Conservation (phyloP, 2,888 invertebrate species). For the Diploptera punctata region DNA sequence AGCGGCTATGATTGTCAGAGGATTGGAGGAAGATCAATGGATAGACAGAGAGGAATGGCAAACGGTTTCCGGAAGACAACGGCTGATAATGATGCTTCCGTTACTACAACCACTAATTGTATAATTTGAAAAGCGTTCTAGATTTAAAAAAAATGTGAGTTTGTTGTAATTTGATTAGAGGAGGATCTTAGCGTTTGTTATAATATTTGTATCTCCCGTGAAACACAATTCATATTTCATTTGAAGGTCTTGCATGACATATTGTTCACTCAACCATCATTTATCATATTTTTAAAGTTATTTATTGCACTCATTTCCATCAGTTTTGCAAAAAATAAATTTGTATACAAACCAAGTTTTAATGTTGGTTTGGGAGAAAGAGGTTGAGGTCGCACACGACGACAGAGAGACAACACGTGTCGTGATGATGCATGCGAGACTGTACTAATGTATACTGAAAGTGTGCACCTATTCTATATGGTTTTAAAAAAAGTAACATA, state of each 20-base stretch:
- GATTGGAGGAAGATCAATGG: too few species aligned
- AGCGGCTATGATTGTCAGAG: too few species aligned
- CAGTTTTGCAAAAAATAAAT: neutral
- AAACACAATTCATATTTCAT: neutral
- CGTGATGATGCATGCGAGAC: neutral
- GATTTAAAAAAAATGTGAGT: too few species aligned
- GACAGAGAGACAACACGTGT: neutral
- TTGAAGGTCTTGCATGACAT: neutral
- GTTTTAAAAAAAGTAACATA: too few species aligned
- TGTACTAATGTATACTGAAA: neutral
- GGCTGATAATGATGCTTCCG: too few species aligned
- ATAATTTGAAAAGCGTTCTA: too few species aligned
- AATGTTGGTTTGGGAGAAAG: slow-evolving; percentile 3
- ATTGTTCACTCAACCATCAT: neutral
- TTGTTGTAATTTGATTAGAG: too few species aligned
- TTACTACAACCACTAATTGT: too few species aligned
- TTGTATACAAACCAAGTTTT: neutral
- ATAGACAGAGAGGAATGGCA: too few species aligned
- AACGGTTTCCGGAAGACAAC: too few species aligned
- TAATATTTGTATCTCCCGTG: neutral
- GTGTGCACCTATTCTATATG: too few species aligned
- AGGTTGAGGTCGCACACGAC: slow-evolving; percentile 3
- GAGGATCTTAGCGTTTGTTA: slow-evolving; percentile 1
- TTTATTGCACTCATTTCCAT: slow-evolving; percentile 2
- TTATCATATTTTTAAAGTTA: neutral